Percentiles rank a stretch among this genome's conserved stretches.
Evolutionary conservation across 2,113 vertebrate species (phyloP).

Genomic region (Vidua chalybeata): DNA sequence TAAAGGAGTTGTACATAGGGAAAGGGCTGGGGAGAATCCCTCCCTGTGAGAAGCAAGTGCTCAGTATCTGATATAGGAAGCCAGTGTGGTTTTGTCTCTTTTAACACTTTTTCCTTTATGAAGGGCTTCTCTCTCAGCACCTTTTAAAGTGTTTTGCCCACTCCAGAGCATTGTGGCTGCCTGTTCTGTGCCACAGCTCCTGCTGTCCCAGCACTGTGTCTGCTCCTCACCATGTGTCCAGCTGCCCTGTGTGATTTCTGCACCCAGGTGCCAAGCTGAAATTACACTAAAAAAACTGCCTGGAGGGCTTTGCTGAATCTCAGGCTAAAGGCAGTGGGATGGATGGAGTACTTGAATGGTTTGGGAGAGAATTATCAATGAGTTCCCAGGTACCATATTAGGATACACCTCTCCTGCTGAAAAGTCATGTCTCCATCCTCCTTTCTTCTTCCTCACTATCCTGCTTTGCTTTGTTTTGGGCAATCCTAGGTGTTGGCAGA

Average conservation of each 20-base stretch:
- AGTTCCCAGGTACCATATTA: fast-evolving
- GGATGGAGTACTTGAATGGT: neutral
- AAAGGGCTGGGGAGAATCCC: neutral
- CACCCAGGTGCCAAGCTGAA: neutral
- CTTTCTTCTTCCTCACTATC: neutral
- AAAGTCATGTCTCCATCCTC: neutral
- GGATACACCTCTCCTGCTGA: neutral
- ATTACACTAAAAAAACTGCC: neutral
- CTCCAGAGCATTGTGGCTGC: neutral
- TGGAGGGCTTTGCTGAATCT: neutral
- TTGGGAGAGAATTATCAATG: neutral
- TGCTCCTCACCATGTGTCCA: neutral
- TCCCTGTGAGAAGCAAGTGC: neutral
- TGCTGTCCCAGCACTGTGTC: neutral
- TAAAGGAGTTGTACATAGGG: neutral
- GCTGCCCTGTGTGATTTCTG: neutral
- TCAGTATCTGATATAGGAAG: neutral
- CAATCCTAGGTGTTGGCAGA: neutral
- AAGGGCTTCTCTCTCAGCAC: neutral
- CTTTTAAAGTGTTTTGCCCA: neutral
- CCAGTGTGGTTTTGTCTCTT: neutral
- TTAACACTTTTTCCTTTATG: neutral
- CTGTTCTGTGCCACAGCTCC: neutral
- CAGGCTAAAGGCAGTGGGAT: neutral
- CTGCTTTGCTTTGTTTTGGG: neutral